phyloP scores from a whole-genome alignment of 2,797 vertebrate species.

The Characodon lateralis region DNA sequence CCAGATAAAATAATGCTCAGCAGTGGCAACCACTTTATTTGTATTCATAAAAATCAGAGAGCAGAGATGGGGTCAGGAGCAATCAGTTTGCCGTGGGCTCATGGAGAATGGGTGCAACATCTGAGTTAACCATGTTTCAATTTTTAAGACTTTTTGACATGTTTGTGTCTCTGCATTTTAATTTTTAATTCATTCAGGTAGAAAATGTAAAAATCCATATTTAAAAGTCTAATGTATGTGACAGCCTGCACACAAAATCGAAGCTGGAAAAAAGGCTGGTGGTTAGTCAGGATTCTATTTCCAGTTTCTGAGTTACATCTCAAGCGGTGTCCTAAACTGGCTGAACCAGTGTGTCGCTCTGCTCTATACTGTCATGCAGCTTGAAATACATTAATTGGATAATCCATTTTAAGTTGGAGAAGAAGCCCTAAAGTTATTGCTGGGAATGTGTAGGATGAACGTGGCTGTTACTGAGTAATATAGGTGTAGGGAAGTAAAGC shows the following conservation, averaged over 20 bases:
- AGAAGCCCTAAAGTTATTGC: slow-evolving; percentile 14
- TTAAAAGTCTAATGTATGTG: slow-evolving; percentile 40
- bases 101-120: slow-evolving; percentile 53
- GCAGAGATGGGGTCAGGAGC: slow-evolving; percentile 71
- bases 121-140: slow-evolving; percentile 47
- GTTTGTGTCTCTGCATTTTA: slow-evolving; percentile 63
- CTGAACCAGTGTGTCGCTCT: slow-evolving; percentile 14
- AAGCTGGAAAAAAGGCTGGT: slow-evolving; percentile 10
- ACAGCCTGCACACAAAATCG: slow-evolving; percentile 33
- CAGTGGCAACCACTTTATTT: slow-evolving; percentile 63
- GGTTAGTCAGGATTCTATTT: slow-evolving; percentile 40
- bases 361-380: slow-evolving; percentile 16
- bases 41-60: slow-evolving; percentile 70
- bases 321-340: slow-evolving; percentile 39
- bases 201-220: slow-evolving; percentile 23
- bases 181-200: slow-evolving; percentile 57
- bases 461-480: slow-evolving; percentile 9
- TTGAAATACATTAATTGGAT: slow-evolving; percentile 53
- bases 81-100: slow-evolving; percentile 66
- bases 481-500: neutral
- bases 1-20: slow-evolving; percentile 59
- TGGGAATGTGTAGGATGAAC: slow-evolving; percentile 5
- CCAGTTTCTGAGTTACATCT: slow-evolving; percentile 54
- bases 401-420: slow-evolving; percentile 49
- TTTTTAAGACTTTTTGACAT: slow-evolving; percentile 52